Evolutionary conservation across 2,888 invertebrate genomes (phyloP).

Genomic region (Drosophila lutescens): DNA sequence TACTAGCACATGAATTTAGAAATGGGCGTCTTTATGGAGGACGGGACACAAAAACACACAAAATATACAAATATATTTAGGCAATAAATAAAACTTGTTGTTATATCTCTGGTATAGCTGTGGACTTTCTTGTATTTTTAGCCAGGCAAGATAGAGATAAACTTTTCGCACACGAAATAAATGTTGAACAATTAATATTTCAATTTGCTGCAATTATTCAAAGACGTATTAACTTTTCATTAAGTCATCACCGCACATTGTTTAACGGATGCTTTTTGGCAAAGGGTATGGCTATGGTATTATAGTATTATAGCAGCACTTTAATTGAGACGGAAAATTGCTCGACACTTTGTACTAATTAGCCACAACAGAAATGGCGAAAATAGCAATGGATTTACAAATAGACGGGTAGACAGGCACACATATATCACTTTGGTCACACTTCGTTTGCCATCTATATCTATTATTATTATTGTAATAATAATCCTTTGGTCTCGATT

Average conservation of each 20-base stretch:
- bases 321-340: slow-evolving; percentile 58
- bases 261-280: slow-evolving; percentile 56
- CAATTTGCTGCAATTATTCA: slow-evolving; percentile 74
- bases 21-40: slow-evolving; percentile 49
- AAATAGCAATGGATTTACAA: slow-evolving; percentile 31
- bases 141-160: slow-evolving; percentile 67
- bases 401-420: slow-evolving; percentile 17
- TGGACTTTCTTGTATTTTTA: slow-evolving; percentile 71
- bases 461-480: slow-evolving; percentile 20
- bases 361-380: slow-evolving; percentile 26
- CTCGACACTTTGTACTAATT: slow-evolving; percentile 68
- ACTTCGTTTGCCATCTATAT: slow-evolving; percentile 40
- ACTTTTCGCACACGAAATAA: slow-evolving; percentile 49
- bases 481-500: slow-evolving; percentile 59
- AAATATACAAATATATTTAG: slow-evolving; percentile 55
- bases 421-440: slow-evolving; percentile 49
- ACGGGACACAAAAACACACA: slow-evolving; percentile 38
- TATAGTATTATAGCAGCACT: slow-evolving; percentile 23
- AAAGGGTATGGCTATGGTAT: slow-evolving; percentile 34
- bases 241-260: slow-evolving; percentile 40
- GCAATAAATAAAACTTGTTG: slow-evolving; percentile 81
- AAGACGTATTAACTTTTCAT: slow-evolving; percentile 70
- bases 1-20: slow-evolving; percentile 72
- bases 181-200: slow-evolving; percentile 74
- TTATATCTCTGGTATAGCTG: slow-evolving; percentile 56